A percentile compares a stretch with the other conserved stretches of the same genome.
Evolutionary conservation across 1,140 invertebrate genomes (phyloP).

Genomic region (Platyscapa corneri): DNA sequence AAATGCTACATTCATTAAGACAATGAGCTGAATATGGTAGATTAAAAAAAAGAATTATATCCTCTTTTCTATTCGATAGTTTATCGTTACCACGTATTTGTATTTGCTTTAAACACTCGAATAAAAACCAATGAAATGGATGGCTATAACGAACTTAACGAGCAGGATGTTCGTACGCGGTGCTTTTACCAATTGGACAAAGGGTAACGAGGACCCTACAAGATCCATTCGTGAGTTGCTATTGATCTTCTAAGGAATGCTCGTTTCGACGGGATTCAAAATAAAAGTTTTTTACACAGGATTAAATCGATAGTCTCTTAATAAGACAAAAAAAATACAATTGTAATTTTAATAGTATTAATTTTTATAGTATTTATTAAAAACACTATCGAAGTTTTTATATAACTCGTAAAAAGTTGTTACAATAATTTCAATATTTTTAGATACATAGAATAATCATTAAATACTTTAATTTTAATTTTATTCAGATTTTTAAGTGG

Average conservation of each 20-base stretch:
- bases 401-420: too few species aligned
- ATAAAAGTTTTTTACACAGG: background rate
- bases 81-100: background rate
- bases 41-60: constrained; percentile 4
- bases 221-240: background rate
- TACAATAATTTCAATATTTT: too few species aligned
- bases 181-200: constrained; percentile 19
- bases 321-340: too few species aligned
- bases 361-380: too few species aligned
- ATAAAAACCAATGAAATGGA: constrained; percentile 20
- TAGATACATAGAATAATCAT: too few species aligned
- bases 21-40: background rate
- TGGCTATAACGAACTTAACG: constrained; percentile 30
- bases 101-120: background rate
- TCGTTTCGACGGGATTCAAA: background rate
- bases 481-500: too few species aligned
- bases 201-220: constrained; percentile 2
- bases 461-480: too few species aligned
- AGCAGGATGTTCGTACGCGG: background rate
- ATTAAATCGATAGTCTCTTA: too few species aligned
- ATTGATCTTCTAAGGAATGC: constrained; percentile 24
- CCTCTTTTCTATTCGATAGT: background rate
- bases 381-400: too few species aligned
- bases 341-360: too few species aligned
- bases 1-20: background rate